Base-by-base conservation (phyloP, 2,797 vertebrate genomes). In the Crocidura indochinensis region DNA sequence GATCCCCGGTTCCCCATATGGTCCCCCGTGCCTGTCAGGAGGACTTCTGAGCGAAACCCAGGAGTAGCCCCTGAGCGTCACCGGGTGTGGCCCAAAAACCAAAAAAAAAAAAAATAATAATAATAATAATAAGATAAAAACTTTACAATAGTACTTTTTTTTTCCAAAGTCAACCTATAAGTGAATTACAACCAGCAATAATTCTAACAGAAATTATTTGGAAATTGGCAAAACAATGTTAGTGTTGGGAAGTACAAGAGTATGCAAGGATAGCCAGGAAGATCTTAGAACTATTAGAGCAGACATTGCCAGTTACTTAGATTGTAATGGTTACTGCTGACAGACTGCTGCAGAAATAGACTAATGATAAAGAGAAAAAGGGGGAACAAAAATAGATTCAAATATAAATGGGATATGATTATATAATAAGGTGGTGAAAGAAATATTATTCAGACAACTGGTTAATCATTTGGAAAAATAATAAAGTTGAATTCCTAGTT, bases 171-270 rank as follows among this genome's bases (percentile, higher is more conserved):
- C 38, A 84, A 65, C 17, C 26, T 67, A 69, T 56, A 88, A 53
- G 51, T 82, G 86, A 84, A 79, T 75, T 82, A 84, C 0, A 90
- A 10, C 1, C 17, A 46, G 90, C 27, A 77, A 88, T 79, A 86
- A 88, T 51, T 81, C 47, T 80, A 93, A 47, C 29, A 87, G 9
- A 85, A 92, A 75, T 80, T 1, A 94, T 77, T 92, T 77, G 64
- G n/a, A 67, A 90, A 53, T 90, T 78, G 47, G 31, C 6, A 91
- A 92, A 85, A 90, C 12, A 80, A 51, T 87, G 64, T 75, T 62
- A 64, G 90, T 88, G 10, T 53, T 67, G 90, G 72, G 67, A 92
- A 82, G n/a, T 90, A 94, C 31, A 47, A 81, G 87, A 87, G 76
- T 84, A 49, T 15, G 6, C 26, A 47, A 64, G 22, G 67, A 92